Conservation (phyloP, 2,113 vertebrate genomes). For the Acanthisitta chloris region DNA sequence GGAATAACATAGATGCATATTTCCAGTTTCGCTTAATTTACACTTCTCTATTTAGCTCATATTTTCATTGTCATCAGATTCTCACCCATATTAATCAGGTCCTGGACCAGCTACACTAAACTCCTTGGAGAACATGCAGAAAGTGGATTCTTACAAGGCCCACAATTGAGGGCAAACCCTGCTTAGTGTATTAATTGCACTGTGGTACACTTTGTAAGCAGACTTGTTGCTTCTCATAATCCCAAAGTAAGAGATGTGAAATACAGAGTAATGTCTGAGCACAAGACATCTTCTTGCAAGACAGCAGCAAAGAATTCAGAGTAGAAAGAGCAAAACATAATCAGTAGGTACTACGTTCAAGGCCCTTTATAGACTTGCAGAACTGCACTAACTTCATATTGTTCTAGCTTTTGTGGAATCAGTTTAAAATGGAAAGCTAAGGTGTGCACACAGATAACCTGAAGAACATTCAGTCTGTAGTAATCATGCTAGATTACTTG, state of each 20-base stretch:
- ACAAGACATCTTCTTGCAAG: background rate
- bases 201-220: background rate
- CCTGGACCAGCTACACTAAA: background rate
- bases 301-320: background rate
- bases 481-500: background rate
- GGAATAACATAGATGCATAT: background rate
- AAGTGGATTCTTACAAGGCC: background rate
- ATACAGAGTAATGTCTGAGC: background rate
- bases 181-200: background rate
- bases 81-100: background rate
- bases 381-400: background rate
- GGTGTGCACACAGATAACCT: background rate
- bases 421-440: background rate
- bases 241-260: background rate
- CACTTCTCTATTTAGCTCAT: rapidly evolving
- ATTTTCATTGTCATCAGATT: background rate
- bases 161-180: background rate
- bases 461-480: background rate
- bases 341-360: background rate
- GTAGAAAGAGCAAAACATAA: background rate
- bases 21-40: background rate
- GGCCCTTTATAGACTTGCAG: background rate
- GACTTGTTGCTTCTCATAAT: background rate
- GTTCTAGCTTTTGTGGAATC: background rate
- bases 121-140: background rate